These are phyloP conservation scores for Schrankia costaestrigalis DNA, from an alignment of 2,888 invertebrate genomes.

Conservation along the genomic window DNA sequence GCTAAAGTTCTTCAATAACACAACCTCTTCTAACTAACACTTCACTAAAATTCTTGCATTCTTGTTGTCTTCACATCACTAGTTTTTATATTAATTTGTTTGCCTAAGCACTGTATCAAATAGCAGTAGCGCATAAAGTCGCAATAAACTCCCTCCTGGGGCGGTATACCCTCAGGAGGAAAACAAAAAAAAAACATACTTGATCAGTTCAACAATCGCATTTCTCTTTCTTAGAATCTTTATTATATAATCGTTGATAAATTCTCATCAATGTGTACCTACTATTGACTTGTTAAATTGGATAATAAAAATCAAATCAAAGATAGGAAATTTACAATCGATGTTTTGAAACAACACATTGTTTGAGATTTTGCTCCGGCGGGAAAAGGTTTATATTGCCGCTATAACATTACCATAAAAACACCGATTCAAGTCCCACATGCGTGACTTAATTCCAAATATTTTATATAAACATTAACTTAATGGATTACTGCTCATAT, in stretches of 20 bases:
- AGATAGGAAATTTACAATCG: slow-evolving; percentile 43
- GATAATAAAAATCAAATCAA: slow-evolving; percentile 30
- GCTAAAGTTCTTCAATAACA: too few relatives aligned
- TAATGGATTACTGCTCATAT: slow-evolving; percentile 46
- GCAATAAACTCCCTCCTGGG: too few relatives aligned
- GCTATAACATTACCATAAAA: slow-evolving; percentile 66
- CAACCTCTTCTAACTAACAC: too few relatives aligned
- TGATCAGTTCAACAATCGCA: too few relatives aligned
- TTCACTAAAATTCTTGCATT: too few relatives aligned
- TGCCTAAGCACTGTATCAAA: too few relatives aligned
- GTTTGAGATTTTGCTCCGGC: slow-evolving; percentile 49
- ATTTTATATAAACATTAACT: slow-evolving; percentile 54
- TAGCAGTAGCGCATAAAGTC: too few relatives aligned
- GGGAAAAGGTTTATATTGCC: slow-evolving; percentile 45
- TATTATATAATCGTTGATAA: slow-evolving; percentile 15
- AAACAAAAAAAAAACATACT: too few relatives aligned
- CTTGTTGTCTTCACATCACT: too few relatives aligned
- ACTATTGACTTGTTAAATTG: slow-evolving; percentile 14
- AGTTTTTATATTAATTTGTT: too few relatives aligned
- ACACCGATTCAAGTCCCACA: slow-evolving; percentile 53
- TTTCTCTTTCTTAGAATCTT: slow-evolving; percentile 14
- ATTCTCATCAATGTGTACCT: slow-evolving; percentile 1
- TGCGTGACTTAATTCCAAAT: slow-evolving; percentile 63
- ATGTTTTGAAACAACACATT: slow-evolving; percentile 51
- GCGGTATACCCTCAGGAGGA: too few relatives aligned